phyloP scores from a whole-genome alignment of 2,113 vertebrate genomes.

The Dascyllus trimaculatus region DNA sequence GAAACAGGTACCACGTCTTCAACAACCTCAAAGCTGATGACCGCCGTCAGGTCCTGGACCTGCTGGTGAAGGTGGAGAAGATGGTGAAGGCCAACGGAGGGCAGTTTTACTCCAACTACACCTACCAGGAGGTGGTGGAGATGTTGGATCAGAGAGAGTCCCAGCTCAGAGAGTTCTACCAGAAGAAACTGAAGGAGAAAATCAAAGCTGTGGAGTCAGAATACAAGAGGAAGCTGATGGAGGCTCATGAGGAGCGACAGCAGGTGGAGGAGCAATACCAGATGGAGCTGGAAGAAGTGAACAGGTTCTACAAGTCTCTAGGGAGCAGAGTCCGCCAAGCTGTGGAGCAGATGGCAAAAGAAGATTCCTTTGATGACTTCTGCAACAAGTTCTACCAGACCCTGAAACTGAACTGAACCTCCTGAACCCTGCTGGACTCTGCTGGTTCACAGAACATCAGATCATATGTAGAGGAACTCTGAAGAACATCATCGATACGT shows the following conservation, averaged over 20 bases:
- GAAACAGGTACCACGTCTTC: constrained; percentile 35
- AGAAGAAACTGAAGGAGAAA: constrained; percentile 15
- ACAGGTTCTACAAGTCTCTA: background rate
- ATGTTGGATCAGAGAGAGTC: constrained; percentile 35
- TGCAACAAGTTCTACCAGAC: too few species aligned
- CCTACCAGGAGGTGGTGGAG: background rate
- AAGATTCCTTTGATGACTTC: too few species aligned
- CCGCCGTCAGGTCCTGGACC: constrained; percentile 27
- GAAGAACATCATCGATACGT: too few species aligned
- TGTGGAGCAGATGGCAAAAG: background rate
- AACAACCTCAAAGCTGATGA: constrained; percentile 27
- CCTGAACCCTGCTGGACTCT: too few species aligned
- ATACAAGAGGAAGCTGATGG: constrained; percentile 8
- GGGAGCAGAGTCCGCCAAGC: background rate
- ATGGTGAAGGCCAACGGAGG: constrained; percentile 41
- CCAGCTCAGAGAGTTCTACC: background rate
- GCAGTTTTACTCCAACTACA: constrained; percentile 41
- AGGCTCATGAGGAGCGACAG: background rate
- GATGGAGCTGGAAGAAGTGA: constrained; percentile 11
- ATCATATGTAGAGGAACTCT: too few species aligned
- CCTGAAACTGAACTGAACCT: too few species aligned
- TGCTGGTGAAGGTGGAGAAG: constrained; percentile 55
- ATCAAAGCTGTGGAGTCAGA: background rate
- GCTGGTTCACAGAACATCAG: too few species aligned
- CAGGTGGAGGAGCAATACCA: background rate